Base-by-base conservation (phyloP, 23 tunicate genomes). In the Corella eumyota region DNA sequence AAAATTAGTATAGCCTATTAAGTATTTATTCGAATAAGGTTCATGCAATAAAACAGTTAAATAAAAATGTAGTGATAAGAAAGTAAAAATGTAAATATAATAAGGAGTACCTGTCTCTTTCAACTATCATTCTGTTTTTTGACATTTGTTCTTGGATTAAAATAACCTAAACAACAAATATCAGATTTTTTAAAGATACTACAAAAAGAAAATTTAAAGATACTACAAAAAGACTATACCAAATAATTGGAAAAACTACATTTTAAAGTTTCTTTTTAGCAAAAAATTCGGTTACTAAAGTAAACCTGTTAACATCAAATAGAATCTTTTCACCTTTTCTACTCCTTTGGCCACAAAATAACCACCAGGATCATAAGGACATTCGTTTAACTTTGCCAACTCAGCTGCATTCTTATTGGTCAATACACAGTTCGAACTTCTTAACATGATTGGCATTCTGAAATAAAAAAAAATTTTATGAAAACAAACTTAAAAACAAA, bases 281-380 rank as follows among this genome's bases (percentile, higher is more conserved):
- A n/a, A n/a, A n/a, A n/a, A n/a, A n/a, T n/a, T n/a, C n/a, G n/a
- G n/a, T 17, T 24, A 60, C 11, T 17, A 60, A 9, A 9, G 55
- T 60, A 26, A 26, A 26, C 51, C 51, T 60, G 66, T 7, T 9
- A 26, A 30, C 54, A 60, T 9, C 22, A 9, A 33, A 60, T 6
- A 61, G 20, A 17, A 29, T 45, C 21, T 67, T 67, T 61, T 22
- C 34, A 81, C 91, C 66, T 81, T 81, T 60, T 81, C 97, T 0
- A 66, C 76, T 21, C 98, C 98, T 76, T 92, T 92, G 62, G 65
- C 55, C 9, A 92, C 81, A 72, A 92, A 92, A 45, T 92, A 92
- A 34, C 98, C 98, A 34, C 98, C 98, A 40, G 98, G 98, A 61
- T 92, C 98, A 47, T 81, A 62, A 32, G 98, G 98, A 61, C 98